A percentile compares a stretch with the other conserved stretches of the same genome.
Conservation (phyloP, 2,888 invertebrate species). For the Willowsia nigromaculata region DNA sequence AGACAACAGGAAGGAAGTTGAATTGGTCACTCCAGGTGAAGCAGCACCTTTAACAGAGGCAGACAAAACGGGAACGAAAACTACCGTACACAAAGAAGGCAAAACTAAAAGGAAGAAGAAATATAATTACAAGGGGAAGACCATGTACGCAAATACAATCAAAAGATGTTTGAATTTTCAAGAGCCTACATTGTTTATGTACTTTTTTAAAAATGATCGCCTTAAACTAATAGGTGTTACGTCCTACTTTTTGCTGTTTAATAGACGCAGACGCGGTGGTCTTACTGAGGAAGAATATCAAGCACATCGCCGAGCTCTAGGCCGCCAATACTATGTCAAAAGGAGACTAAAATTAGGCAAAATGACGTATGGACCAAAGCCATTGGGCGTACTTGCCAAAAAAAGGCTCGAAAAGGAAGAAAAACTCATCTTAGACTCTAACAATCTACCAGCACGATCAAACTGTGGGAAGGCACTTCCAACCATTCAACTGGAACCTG, state of each 20-base stretch:
- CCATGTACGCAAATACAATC: constrained; percentile 4
- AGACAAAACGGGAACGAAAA: background rate
- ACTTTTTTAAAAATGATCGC: background rate
- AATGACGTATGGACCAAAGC: constrained; percentile 13
- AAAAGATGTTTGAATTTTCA: background rate
- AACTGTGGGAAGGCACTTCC: background rate
- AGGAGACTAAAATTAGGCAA: background rate
- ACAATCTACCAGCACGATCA: background rate
- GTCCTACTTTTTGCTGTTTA: too few relatives aligned
- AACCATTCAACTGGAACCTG: background rate
- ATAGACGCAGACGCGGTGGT: constrained; percentile 14
- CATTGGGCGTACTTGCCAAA: background rate
- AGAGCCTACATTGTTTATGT: background rate
- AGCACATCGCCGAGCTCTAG: constrained; percentile 19
- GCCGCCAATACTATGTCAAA: background rate
- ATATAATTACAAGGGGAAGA: background rate
- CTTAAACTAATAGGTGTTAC: background rate
- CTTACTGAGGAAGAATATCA: constrained; percentile 30
- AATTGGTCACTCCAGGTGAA: too few relatives aligned
- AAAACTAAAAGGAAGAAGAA: background rate
- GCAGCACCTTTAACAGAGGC: background rate
- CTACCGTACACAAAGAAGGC: background rate
- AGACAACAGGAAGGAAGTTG: too few relatives aligned
- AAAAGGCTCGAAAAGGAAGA: background rate
- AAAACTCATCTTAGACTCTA: background rate